A percentile compares a stretch with the other conserved stretches of the same genome.
Conservation (phyloP, 2,888 invertebrate genomes). For the Drosophila robusta region DNA sequence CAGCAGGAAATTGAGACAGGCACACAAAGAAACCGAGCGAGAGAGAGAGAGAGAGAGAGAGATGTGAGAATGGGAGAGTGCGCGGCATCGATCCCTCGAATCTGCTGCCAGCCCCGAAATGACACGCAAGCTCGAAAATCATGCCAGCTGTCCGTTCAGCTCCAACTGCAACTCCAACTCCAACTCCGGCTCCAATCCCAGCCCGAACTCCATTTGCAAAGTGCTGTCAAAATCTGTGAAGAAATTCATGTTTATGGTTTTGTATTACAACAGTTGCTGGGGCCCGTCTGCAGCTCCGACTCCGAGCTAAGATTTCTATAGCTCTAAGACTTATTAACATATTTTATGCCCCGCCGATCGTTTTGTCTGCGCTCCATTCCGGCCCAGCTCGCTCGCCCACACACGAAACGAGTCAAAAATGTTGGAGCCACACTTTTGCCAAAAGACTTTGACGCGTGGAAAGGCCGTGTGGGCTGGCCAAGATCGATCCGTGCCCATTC, state of each 20-base stretch:
- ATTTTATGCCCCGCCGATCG: slow-evolving; percentile 66
- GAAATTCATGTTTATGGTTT: slow-evolving; percentile 56
- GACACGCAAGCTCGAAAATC: slow-evolving; percentile 44
- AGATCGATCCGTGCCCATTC: slow-evolving; percentile 47
- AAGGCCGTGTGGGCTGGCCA: slow-evolving; percentile 55
- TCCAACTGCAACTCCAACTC: slow-evolving; percentile 4
- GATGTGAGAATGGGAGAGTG: neutral
- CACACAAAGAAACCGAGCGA: neutral
- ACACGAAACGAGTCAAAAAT: slow-evolving; percentile 43
- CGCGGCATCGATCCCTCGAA: slow-evolving; percentile 27
- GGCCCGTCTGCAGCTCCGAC: neutral
- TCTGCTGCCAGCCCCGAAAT: slow-evolving; percentile 10
- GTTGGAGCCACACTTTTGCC: slow-evolving; percentile 51
- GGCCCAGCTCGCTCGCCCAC: slow-evolving; percentile 68
- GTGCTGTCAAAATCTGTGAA: slow-evolving; percentile 51
- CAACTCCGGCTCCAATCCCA: slow-evolving; percentile 2
- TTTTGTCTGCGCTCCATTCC: slow-evolving; percentile 27
- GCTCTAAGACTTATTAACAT: slow-evolving; percentile 78
- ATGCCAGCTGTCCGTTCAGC: slow-evolving; percentile 42
- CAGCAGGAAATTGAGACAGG: slow-evolving; percentile 72
- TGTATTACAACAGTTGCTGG: slow-evolving; percentile 54
- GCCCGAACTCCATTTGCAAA: slow-evolving; percentile 12
- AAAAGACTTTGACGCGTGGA: slow-evolving; percentile 46
- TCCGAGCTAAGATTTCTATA: slow-evolving; percentile 62
- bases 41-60: neutral